Base-by-base conservation (phyloP, 2,797 vertebrate genomes). In the Rhinatrema bivittatum region DNA sequence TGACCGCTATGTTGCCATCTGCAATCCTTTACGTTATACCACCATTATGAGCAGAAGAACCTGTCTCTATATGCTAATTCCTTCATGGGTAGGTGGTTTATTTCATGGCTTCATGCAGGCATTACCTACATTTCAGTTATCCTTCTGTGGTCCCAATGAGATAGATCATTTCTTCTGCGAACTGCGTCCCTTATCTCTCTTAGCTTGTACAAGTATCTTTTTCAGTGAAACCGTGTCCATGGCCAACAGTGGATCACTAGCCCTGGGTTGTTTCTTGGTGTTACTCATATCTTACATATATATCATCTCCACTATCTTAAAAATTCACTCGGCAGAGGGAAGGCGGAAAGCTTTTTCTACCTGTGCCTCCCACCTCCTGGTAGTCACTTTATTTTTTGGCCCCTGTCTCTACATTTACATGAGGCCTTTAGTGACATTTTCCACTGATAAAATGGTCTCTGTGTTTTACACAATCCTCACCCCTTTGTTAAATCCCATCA, bases 151-250 rank as follows among this genome's bases (percentile, higher is more conserved):
- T 7, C 23, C 44, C 33, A 39, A 25, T 5, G 2, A 29, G 29
- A 47, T 60, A 1, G 38, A 52, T 25, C 50, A 52, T 30, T 53
- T 49, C 40, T 58, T 65, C 33, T 65, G 51, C 10, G 54, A 53
- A 1, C 44, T 58, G 16, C 36, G 53, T 4, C 54, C 50, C 0
- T 7, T 60, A 29, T 22, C 62, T 50, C 52, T 52, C 24, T 34
- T 60, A 39, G 53, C 59, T 23, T 60, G 56, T 15, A 21, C 19
- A 1, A 53, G 60, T 22, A 50, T 41, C 12, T 25, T 47, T 28
- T 26, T 50, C 5, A 19, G 24, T 9, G 27, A 58, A 7, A n/a
- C 45, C 27, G 37, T 62, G 1, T 25, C 53, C 19, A 32, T 56
- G 2, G 2, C 34, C 20, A 53, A 49, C 3, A 46, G 55, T 0